Base-by-base conservation (phyloP, 2,113 vertebrate species). In the Aegotheles bennettii region DNA sequence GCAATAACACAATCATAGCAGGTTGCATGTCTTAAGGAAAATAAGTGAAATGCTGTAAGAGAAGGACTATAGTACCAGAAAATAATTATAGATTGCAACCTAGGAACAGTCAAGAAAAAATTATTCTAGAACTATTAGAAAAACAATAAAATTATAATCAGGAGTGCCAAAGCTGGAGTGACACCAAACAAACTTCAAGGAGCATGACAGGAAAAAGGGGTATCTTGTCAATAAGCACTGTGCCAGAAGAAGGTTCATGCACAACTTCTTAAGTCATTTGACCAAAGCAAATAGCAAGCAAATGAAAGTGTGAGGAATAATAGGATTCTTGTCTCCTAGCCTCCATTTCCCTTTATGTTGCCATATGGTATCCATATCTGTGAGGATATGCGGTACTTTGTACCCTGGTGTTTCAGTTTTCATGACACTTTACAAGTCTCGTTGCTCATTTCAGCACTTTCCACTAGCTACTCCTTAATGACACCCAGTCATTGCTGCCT, bases 401-500 rank as follows among this genome's bases (percentile, higher is more conserved):
- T 96, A 96, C 88, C 90, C 94, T 45, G 90, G 96, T 96, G 94
- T 96, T 97, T 96, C 95, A 96, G 92, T 96, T 97, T 97, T 90
- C 95, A 90, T 75, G 93, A 96, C 90, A 90, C 90, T 95, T 96
- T 96, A 97, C 94, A 97, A 97, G 92, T 95, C 95, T 97, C 93
- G 92, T 96, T 96, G 92, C 92, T 96, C 94, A 92, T 96, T 97
- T 94, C 95, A 95, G 76, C 33, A 23, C 60, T 77, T 85, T 95
- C 80, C 70, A 90, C 63, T 12, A 95, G 91, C 88, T 92, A 96
- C 74, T 91, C 88, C 92, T 78, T 92, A 97, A 96, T 93, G 93
- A 97, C 47, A 95, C 71, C 83, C 93, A 96, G 83, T 68, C 87
- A 92, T 80, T 82, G 85, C 93, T 96, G 90, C 96, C 94, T 94